Conservation (phyloP, 64 coral and sea anemone species). For the Montipora cactus region DNA sequence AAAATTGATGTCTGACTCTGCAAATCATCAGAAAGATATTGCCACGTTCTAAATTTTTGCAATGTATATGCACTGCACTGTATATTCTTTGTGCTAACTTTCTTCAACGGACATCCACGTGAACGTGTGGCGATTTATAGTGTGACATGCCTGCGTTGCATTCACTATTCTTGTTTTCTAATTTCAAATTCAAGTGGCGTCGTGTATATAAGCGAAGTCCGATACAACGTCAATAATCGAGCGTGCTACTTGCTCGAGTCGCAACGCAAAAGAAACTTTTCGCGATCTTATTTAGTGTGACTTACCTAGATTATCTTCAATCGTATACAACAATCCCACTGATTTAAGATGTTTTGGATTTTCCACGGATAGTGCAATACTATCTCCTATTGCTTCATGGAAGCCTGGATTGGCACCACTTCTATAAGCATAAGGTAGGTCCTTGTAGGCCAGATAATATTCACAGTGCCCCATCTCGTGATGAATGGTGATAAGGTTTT, state of each 20-base stretch:
- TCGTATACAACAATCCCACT: constrained; percentile 78
- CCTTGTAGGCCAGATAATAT: constrained; percentile 96
- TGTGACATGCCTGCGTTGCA: no score
- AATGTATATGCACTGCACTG: no score
- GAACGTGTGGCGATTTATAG: no score
- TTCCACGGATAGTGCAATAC: constrained; percentile 90
- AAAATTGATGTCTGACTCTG: constrained; percentile 87
- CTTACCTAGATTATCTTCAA: constrained; percentile 77
- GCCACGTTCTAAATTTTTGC: no score
- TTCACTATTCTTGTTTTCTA: no score
- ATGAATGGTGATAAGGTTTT: constrained; percentile 87
- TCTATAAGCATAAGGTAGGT: constrained; percentile 88
- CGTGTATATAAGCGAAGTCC: no score
- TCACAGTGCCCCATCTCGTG: constrained; percentile 98
- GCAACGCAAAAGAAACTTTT: not conserved
- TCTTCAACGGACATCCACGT: no score
- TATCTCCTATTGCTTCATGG: constrained; percentile 98
- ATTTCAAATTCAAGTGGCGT: no score
- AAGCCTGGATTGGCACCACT: constrained; percentile 97
- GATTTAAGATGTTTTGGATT: constrained; percentile 93
- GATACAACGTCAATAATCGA: no score
- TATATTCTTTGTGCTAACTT: no score
- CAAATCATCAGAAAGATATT: not conserved
- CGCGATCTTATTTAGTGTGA: not conserved
- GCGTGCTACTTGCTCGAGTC: no score